Conservation (phyloP, 2,113 vertebrate species). For the Anser brachyrhynchus region DNA sequence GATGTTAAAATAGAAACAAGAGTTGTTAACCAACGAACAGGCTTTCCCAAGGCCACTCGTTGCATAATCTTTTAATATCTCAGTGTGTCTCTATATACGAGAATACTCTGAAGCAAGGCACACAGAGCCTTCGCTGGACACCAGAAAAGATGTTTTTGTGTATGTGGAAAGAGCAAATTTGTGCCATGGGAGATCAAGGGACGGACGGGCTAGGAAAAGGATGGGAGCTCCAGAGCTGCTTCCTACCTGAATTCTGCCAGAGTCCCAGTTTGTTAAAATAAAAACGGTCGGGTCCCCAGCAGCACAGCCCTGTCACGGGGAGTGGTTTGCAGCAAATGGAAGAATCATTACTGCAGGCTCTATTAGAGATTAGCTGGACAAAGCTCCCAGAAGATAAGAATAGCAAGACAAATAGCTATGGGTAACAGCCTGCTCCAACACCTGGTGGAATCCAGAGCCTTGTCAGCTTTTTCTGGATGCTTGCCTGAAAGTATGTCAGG, state of each 20-base stretch:
- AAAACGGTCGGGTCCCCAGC: background rate
- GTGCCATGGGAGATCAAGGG: background rate
- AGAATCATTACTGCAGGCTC: background rate
- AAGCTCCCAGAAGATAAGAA: conserved; percentile 30
- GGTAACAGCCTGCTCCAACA: conserved; percentile 11
- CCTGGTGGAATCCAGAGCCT: conserved; percentile 34
- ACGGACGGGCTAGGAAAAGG: background rate
- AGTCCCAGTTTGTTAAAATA: background rate
- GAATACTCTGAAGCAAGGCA: background rate
- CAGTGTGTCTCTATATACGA: background rate
- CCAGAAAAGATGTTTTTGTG: background rate
- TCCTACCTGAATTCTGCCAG: background rate
- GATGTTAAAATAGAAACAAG: background rate
- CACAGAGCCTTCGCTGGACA: background rate
- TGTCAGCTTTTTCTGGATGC: conserved; percentile 32
- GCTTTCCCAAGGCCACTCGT: background rate
- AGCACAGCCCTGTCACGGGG: background rate
- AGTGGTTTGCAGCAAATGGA: conserved; percentile 27
- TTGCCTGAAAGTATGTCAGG: conserved; percentile 34
- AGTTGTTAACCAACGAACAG: background rate
- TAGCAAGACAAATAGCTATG: background rate
- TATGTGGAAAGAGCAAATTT: background rate
- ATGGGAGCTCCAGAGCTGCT: background rate
- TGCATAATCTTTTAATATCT: background rate
- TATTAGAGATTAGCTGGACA: conserved; percentile 35